Conservation (phyloP, 2,797 vertebrate genomes). For the Acrossocheilus wenchowensis region DNA sequence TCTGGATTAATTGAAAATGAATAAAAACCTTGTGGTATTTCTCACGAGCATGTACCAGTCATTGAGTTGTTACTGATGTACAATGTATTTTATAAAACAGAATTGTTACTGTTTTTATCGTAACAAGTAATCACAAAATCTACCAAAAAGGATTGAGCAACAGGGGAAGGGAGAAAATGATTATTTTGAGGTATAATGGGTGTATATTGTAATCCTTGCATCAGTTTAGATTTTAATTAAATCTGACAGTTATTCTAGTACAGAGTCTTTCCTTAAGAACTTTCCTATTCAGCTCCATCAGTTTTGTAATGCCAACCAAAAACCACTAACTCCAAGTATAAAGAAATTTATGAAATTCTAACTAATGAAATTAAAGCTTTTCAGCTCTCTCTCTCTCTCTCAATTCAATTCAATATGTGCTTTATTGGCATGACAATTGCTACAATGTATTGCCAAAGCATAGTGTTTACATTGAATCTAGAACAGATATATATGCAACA, state of each 20-base stretch:
- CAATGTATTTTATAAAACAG: background rate
- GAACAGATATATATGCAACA: no score
- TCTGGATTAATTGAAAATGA: constrained; percentile 21
- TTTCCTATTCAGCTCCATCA: background rate
- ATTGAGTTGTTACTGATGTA: background rate
- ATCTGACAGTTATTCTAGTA: background rate
- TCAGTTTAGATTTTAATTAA: background rate
- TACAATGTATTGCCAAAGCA: no score
- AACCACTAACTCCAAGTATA: background rate
- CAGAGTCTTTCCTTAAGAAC: background rate
- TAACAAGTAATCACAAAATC: background rate
- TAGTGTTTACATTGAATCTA: no score
- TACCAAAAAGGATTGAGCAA: background rate
- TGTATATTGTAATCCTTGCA: background rate
- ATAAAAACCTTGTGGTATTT: constrained; percentile 1
- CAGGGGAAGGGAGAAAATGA: background rate
- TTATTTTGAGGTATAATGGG: background rate
- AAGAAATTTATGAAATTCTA: background rate
- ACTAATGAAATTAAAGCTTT: background rate
- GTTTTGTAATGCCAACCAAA: background rate
- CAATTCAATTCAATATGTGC: no score
- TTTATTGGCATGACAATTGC: no score
- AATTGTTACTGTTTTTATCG: background rate
- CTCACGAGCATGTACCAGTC: background rate
- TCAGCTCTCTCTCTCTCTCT: background rate